Evolutionary conservation across 2,797 vertebrate species (phyloP), one percentile per base, ranked within the genome.

Genomic region (Naso thynnoides): DNA sequence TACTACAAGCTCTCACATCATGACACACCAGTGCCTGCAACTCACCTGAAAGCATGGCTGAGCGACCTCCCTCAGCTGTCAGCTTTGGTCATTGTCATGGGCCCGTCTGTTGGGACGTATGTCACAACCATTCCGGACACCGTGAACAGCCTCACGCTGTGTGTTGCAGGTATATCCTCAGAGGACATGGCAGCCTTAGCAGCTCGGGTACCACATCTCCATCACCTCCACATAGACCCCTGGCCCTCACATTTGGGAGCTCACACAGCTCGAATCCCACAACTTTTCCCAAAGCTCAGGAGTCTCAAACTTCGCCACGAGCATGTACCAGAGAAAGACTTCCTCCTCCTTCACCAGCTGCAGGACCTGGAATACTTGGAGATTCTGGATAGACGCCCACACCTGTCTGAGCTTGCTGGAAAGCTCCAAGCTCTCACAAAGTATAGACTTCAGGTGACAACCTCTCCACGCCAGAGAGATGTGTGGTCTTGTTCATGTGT

Each of bases 161-260:
- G 79, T n/a, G 57, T 63, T 2, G 10, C 63, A 8, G 41, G 47
- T 0, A 14, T 89, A 14, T 76, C 71, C 1, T 27, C 52, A 0
- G 10, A 31, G 21, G 87, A 91, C 39, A 54, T 92, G 78, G 41
- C n/a, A 3, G 60, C 68, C 0, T 0, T 88, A 5, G 78, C 84
- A 1, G 33, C 1, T 2, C 82, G 24, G 56, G 33, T 88, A 15
- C 90, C 90, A 4, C 19, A 85, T 54, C 89, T 92, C 44, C 79
- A 76, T 7, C 90, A 87, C 47, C 87, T 93, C 8, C 86, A 90
- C 55, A 3, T 93, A 1, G 88, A 92, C 55, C 16, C 76, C 2
- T 88, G 85, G 89, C 85, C 85, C 5, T 82, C 74, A 18, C 47
- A 53, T 44, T 21, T 82, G 61, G 81, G 82, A 26, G 13, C 41